Evolutionary conservation across 2,888 invertebrate species (phyloP), one percentile per base, ranked within the genome.

Genomic region (Neria commutata): DNA sequence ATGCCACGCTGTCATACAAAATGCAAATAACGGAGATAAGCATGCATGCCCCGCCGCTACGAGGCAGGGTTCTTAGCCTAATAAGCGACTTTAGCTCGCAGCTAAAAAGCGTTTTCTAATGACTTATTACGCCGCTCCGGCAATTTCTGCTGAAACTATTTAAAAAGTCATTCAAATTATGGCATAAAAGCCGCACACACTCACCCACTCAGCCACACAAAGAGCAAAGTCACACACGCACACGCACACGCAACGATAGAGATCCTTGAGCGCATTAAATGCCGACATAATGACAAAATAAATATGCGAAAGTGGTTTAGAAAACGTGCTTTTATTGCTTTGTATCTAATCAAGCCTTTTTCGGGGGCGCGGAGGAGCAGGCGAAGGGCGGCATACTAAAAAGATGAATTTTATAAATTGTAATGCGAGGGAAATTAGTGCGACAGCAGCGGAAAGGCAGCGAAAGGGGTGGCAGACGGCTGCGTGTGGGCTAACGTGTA

Each of bases 281-380:
- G 73, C 72, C 75, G 72, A 74, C 78, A 76, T 79, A 79, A 79
- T 80, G 79, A 78, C 77, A 79, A 78, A 80, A 78, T 80, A 79
- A 80, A 79, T 79, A 79, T 75, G 78, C 76, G 67, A 73, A 75
- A 77, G 76, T 74, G 75, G 75, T 75, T 77, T 67, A 67, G 64
- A 63, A 68, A 73, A 73, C 76, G 75, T 76, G 75, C 73, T 69
- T 67, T 67, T 72, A 72, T 72, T 71, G 68, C 72, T 69, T 72
- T 68, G 63, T 68, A 70, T 69, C 69, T 71, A 70, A 71, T 71
- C 70, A 69, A n/a, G n/a, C n/a, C n/a, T 54, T 53, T 33, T 51
- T 42, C 21, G 42, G 25, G 51, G 50, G 26, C 49, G 29, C 26
- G 19, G 19, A 48, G 25, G 17, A 19, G 2, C 14, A 19, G 5